Evolutionary conservation across 1,140 invertebrate genomes (phyloP).

Genomic region (Pinna nobilis): DNA sequence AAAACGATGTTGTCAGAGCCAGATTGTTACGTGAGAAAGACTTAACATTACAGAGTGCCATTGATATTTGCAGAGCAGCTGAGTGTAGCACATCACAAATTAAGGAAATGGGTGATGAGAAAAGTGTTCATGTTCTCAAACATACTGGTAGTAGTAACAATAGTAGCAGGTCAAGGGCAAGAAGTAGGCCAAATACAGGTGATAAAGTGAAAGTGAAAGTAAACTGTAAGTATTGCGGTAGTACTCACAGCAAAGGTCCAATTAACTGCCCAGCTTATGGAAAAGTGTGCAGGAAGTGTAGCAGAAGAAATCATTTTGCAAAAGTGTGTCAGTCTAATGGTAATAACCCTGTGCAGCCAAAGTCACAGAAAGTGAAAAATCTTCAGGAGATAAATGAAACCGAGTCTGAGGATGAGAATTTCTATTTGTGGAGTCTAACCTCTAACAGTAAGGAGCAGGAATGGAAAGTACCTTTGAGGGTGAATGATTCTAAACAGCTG

Average conservation of each 20-base stretch:
- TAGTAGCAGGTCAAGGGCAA: no score
- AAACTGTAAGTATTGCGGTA: neutral
- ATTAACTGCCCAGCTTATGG: constrained; percentile 5
- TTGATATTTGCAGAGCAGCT: constrained; percentile 19
- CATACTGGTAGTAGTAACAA: no score
- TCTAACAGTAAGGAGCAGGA: constrained; percentile 3
- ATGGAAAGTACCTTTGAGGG: neutral
- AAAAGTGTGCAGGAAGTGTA: neutral
- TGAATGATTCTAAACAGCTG: constrained; percentile 13
- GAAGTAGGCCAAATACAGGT: no score
- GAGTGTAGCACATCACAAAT: neutral
- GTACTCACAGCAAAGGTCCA: neutral
- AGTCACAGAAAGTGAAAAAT: no score
- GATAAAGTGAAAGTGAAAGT: no score
- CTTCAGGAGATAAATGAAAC: no score
- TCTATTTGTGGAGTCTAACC: no score
- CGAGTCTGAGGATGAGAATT: no score
- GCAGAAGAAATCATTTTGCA: constrained; percentile 1
- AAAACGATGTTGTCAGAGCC: neutral
- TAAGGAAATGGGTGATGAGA: constrained; percentile 9
- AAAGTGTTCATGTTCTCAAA: neutral
- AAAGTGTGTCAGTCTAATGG: neutral
- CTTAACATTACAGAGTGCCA: constrained; percentile 9
- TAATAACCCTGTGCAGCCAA: no score
- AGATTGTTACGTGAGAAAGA: constrained; percentile 10